Conservation (phyloP, 2,888 invertebrate species). For the Caenorhabditis virilis region DNA sequence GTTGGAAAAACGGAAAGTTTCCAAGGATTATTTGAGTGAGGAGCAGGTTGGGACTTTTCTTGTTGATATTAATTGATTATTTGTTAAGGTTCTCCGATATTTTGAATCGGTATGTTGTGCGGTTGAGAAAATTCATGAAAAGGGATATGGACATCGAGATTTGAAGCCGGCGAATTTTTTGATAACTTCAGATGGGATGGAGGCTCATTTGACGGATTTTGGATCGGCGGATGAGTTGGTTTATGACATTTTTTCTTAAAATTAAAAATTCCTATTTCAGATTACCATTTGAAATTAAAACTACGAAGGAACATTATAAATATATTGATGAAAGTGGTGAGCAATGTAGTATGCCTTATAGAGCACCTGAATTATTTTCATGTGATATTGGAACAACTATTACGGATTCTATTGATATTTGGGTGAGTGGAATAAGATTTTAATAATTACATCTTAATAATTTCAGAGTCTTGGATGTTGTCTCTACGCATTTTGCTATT, state of each 20-base stretch:
- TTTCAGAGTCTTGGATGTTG: slow-evolving; percentile 82
- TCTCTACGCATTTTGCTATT: slow-evolving; percentile 83
- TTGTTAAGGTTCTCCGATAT: slow-evolving; percentile 33
- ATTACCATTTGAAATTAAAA: slow-evolving; percentile 68
- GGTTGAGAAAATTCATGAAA: slow-evolving; percentile 46
- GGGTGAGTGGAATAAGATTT: slow-evolving; percentile 74
- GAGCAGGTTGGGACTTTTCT: slow-evolving; percentile 4
- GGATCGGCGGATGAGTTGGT: slow-evolving; percentile 72
- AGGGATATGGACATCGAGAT: slow-evolving; percentile 74
- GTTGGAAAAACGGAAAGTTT: slow-evolving; percentile 6
- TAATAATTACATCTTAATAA: neutral
- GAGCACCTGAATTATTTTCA: slow-evolving; percentile 85
- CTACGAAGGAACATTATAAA: slow-evolving; percentile 68
- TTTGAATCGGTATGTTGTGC: slow-evolving; percentile 44
- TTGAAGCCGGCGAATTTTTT: slow-evolving; percentile 85
- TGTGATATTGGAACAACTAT: slow-evolving; percentile 82
- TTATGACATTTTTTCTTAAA: slow-evolving; percentile 27
- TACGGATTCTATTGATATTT: slow-evolving; percentile 84
- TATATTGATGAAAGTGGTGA: slow-evolving; percentile 83
- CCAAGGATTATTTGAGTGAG: slow-evolving; percentile 7
- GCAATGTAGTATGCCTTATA: slow-evolving; percentile 84
- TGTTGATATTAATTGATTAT: neutral
- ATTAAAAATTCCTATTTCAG: slow-evolving; percentile 20
- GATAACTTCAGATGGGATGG: slow-evolving; percentile 75
- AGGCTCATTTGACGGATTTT: slow-evolving; percentile 83